Conservation (phyloP, 2,797 vertebrate species). For the Phalanger gymnotis region DNA sequence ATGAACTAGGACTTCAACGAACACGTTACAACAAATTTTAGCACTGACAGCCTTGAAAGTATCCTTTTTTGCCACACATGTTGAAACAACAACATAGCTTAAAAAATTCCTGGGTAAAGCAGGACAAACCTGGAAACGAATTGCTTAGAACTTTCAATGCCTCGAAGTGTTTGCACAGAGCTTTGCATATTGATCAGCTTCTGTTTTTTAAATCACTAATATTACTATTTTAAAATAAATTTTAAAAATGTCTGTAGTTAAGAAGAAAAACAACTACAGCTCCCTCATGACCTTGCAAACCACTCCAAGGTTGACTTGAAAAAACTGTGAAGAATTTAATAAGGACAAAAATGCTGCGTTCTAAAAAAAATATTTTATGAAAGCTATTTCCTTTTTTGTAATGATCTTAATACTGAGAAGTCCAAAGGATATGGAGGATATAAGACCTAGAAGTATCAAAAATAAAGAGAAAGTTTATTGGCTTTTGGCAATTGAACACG, state of each 20-base stretch:
- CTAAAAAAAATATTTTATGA: not conserved
- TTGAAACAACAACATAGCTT: slow-evolving; percentile 25
- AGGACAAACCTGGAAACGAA: slow-evolving; percentile 48
- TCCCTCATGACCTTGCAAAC: not conserved
- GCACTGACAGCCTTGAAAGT: slow-evolving; percentile 56
- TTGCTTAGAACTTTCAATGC: slow-evolving; percentile 21
- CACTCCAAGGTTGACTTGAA: not conserved
- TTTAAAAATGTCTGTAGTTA: slow-evolving; percentile 35
- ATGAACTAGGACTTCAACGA: slow-evolving; percentile 47
- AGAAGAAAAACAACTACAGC: slow-evolving; percentile 8
- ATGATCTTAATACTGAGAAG: not conserved
- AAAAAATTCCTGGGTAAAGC: slow-evolving; percentile 3
- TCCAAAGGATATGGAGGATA: slow-evolving; percentile 2
- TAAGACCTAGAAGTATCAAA: not conserved
- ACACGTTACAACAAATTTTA: slow-evolving; percentile 53
- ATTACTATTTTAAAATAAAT: slow-evolving; percentile 62
- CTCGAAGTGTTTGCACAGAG: slow-evolving; percentile 15
- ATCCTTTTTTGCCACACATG: slow-evolving; percentile 1
- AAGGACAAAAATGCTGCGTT: not conserved
- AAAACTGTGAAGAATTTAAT: slow-evolving; percentile 9
- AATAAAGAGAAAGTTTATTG: not conserved
- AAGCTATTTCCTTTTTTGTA: not conserved
- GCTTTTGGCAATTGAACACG: not conserved
- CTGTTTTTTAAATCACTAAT: slow-evolving; percentile 56
- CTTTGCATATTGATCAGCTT: slow-evolving; percentile 8